Evolutionary conservation across 2,113 vertebrate genomes (phyloP), one percentile per base, ranked within the genome.

Genomic region (Oncorhynchus nerka): DNA sequence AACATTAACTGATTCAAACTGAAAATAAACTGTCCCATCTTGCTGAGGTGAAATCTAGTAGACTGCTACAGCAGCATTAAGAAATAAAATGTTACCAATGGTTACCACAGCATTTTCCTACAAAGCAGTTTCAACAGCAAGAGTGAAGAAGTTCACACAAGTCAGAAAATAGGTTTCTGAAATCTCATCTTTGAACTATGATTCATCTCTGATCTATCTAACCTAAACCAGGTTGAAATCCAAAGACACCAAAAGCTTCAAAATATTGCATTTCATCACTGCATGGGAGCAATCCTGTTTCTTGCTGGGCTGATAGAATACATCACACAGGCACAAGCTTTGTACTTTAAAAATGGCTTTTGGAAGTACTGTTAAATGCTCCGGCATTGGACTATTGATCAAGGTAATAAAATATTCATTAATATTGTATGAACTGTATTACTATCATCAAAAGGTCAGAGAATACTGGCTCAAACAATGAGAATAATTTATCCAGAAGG

Each of bases 211-310:
- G n/a, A 62, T 22, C 2, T 24, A n/a, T 22, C 28, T 0, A 28
- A 28, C 28, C 16, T 8, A 22, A 22, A 62, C n/a, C 20, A 62
- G 13, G 59, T 24, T 55, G 68, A 32, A 20, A 79, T 34, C 59
- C 69, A 45, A 70, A 69, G 45, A 75, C 62, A 51, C 34, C 34
- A 80, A 26, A 75, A 5, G 48, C 69, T 45, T 39, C 13, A 75
- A 67, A 51, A 57, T 65, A 68, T 78, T 6, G 28, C 45, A 69
- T 45, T 39, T 49, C 65, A 19, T 73, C 62, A 57, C 59, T 39
- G 68, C 62, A 59, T 61, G 39, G 89, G 89, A 86, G 89, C 85
- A 89, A 73, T 70, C 85, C n/a, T 68, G 84, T 71, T 68, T 86
- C 72, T 80, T 64, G 65, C 76, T 81, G 66, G 72, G 74, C 68